These are phyloP conservation scores for Hirtodrosophila duncani DNA, from an alignment of 2,888 invertebrate genomes.

Conservation along the genomic window DNA sequence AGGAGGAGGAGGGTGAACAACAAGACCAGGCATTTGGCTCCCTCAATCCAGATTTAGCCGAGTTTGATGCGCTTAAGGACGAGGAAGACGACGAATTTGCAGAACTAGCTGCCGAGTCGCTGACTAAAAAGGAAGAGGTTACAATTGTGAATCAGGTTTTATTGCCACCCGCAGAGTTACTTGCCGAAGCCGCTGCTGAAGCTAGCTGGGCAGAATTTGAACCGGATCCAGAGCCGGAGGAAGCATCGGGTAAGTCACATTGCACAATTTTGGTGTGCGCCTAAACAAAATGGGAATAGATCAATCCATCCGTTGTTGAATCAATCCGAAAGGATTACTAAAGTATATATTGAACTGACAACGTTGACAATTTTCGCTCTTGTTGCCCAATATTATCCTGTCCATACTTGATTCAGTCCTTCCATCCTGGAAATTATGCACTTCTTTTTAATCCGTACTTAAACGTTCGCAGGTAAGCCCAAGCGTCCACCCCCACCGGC, in stretches of 20 bases:
- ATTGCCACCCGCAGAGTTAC: conserved; percentile 78
- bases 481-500: conserved; percentile 77
- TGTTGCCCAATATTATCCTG: background rate
- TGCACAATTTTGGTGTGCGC: no score
- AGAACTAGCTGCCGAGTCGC: conserved; percentile 87
- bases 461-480: conserved; percentile 62
- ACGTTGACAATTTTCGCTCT: no score
- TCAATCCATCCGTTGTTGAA: no score
- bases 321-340: no score
- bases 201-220: conserved; percentile 85
- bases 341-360: no score
- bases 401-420: background rate
- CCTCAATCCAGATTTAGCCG: conserved; percentile 77
- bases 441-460: background rate
- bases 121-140: conserved; percentile 81
- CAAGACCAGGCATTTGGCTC: conserved; percentile 10
- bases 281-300: no score
- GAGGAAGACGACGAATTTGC: conserved; percentile 87
- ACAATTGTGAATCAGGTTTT: conserved; percentile 75
- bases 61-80: conserved; percentile 82
- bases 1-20: conserved; percentile 50
- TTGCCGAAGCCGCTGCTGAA: conserved; percentile 78
- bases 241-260: conserved; percentile 27
- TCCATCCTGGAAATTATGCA: background rate
- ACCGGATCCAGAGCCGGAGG: conserved; percentile 40